phyloP scores from a whole-genome alignment of 2,113 vertebrate species.

The Asarcornis scutulata region DNA sequence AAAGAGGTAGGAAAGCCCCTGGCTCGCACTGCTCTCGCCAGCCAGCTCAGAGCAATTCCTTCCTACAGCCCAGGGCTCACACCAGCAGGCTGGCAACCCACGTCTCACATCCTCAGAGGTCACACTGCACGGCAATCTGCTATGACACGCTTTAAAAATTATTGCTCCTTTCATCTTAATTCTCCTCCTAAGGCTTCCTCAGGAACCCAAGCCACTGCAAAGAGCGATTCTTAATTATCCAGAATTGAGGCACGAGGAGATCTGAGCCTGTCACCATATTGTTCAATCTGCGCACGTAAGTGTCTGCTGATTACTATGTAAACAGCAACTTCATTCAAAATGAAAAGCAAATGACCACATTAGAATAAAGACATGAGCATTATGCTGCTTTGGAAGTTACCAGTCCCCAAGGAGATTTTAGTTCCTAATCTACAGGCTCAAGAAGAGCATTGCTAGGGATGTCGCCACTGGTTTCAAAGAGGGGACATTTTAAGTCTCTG shows the following conservation, averaged over 20 bases:
- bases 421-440: neutral
- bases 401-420: neutral
- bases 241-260: neutral
- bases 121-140: neutral
- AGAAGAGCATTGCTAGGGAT: neutral
- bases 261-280: neutral
- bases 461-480: neutral
- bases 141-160: neutral
- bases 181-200: neutral
- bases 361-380: neutral
- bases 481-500: neutral
- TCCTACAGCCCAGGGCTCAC: neutral
- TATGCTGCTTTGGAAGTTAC: neutral
- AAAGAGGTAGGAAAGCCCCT: neutral
- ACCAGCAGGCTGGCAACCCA: fast-evolving
- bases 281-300: neutral
- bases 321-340: neutral
- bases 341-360: neutral
- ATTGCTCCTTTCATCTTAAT: neutral
- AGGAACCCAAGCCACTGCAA: neutral
- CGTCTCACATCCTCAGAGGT: neutral
- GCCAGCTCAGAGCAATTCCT: neutral
- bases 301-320: neutral
- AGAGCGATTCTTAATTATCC: neutral
- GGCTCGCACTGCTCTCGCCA: neutral